Evolutionary conservation across 2,113 vertebrate genomes (phyloP).

Genomic region (Gopherus flavomarginatus): DNA sequence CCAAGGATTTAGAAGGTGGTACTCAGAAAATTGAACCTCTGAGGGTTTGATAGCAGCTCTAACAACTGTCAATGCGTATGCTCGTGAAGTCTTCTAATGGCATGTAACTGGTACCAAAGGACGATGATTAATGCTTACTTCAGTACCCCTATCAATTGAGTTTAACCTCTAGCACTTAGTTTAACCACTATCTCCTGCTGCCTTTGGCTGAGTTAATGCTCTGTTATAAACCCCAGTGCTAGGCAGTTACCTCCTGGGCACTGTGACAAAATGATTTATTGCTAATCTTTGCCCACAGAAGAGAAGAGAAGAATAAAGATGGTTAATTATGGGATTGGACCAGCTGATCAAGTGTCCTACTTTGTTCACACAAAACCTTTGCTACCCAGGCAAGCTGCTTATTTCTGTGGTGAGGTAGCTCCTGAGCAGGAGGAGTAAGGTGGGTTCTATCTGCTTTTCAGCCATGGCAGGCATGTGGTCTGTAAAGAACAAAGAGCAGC

Average conservation of each 20-base stretch:
- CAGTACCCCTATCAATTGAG: fast-evolving
- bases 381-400: not conserved
- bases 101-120: not conserved
- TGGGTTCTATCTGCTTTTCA: not conserved
- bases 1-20: slow-evolving; percentile 68
- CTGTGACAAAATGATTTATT: slow-evolving; percentile 14
- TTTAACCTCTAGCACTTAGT: not conserved
- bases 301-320: not conserved
- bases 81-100: not conserved
- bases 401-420: not conserved
- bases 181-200: not conserved
- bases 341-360: not conserved
- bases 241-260: not conserved
- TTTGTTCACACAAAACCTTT: not conserved
- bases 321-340: not conserved
- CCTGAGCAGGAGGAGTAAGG: not conserved
- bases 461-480: not conserved
- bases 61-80: not conserved
- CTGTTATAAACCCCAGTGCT: not conserved
- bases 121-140: not conserved
- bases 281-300: not conserved
- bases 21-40: slow-evolving; percentile 58
- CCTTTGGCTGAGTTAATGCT: slow-evolving; percentile 20
- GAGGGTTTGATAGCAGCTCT: slow-evolving; percentile 40
- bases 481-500: not conserved